Evolutionary conservation across 2,888 invertebrate genomes (phyloP).

Genomic region (Busseola fusca): DNA sequence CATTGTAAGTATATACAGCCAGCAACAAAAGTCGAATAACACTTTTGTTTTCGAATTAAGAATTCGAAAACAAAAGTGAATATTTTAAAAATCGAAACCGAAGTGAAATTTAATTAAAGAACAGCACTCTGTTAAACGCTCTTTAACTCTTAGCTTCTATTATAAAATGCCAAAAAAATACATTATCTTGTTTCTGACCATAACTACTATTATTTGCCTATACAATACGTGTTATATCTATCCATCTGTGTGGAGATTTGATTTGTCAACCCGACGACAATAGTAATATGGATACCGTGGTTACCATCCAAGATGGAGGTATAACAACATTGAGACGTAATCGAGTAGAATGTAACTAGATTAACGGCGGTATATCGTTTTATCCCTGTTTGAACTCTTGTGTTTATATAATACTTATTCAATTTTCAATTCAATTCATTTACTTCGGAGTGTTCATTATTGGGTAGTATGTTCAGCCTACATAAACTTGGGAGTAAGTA

Average conservation of each 20-base stretch:
- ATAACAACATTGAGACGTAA: conserved; percentile 24
- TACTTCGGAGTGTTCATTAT: no score
- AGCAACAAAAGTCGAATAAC: no score
- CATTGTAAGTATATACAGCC: neutral
- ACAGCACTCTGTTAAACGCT: no score
- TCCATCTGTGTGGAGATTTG: conserved; percentile 21
- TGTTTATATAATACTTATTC: neutral
- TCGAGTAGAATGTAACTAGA: conserved; percentile 33
- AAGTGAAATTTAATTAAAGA: no score
- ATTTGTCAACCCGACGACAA: conserved; percentile 22
- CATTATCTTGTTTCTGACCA: no score
- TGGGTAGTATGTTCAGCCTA: neutral
- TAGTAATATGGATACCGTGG: conserved; percentile 5
- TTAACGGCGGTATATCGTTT: conserved; percentile 2
- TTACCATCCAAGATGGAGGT: conserved; percentile 17
- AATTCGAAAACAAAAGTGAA: no score
- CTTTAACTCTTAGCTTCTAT: no score
- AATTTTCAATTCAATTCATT: no score
- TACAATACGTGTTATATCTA: conserved; percentile 3
- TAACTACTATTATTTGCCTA: neutral
- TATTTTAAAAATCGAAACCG: no score
- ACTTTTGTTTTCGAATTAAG: no score
- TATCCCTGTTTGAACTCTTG: conserved; percentile 15
- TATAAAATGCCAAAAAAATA: no score
- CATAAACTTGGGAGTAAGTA: neutral